phyloP scores from a whole-genome alignment of 1,140 invertebrate genomes.

The Listronotus oregonensis region DNA sequence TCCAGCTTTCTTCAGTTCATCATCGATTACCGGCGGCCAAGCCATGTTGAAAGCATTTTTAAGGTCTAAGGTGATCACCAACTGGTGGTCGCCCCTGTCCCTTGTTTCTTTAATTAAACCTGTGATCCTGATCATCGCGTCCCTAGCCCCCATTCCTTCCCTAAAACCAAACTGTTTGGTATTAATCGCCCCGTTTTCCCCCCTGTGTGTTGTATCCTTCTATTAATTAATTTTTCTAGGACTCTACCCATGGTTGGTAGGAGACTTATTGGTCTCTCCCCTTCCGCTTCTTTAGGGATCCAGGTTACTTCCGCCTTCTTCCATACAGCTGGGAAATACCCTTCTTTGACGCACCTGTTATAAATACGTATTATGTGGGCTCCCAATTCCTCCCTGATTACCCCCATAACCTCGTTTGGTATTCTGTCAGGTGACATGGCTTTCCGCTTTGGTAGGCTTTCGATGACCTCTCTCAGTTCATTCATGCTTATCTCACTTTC shows the following conservation, averaged over 20 bases:
- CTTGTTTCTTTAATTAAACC: too few relatives aligned
- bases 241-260: constrained; percentile 13
- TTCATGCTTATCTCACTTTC: too few relatives aligned
- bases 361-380: neutral
- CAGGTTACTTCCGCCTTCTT: constrained; percentile 12
- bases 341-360: neutral
- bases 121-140: constrained; percentile 16
- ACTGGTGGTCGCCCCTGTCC: too few relatives aligned
- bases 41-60: constrained; percentile 32
- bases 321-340: constrained; percentile 13
- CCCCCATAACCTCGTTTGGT: constrained; percentile 17
- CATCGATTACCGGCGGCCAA: constrained; percentile 9
- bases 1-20: neutral
- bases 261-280: constrained; percentile 5
- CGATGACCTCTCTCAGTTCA: neutral
- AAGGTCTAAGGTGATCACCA: constrained; percentile 24
- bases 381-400: neutral
- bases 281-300: constrained; percentile 8
- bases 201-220: neutral
- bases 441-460: neutral
- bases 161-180: constrained; percentile 34
- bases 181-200: neutral
- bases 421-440: constrained; percentile 9
- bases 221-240: constrained; percentile 7
- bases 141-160: constrained; percentile 13